These are phyloP conservation scores for Drosophila diplacantha DNA, from an alignment of 2,888 invertebrate genomes.

Conservation along the genomic window DNA sequence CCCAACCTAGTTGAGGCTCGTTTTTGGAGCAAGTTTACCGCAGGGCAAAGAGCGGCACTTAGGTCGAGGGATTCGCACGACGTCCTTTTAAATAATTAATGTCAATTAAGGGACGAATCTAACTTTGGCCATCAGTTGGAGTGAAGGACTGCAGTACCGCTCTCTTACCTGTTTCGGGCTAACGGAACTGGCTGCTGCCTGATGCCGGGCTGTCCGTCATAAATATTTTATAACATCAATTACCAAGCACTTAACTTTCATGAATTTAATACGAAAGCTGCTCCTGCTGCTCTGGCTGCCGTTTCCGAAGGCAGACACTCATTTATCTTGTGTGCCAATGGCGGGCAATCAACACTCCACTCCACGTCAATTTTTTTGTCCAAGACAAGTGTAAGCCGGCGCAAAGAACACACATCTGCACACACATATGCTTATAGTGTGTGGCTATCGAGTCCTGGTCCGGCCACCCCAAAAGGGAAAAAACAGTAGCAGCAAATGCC, in stretches of 20 bases:
- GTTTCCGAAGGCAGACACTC: constrained; percentile 43
- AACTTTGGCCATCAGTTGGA: constrained; percentile 60
- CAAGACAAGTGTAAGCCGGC: constrained; percentile 68
- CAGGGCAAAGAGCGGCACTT: constrained; percentile 42
- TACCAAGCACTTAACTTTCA: constrained; percentile 78
- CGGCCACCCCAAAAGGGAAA: constrained; percentile 36
- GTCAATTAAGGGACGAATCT: constrained; percentile 72
- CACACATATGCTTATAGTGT: constrained; percentile 25
- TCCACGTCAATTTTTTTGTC: constrained; percentile 23
- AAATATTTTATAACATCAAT: constrained; percentile 78
- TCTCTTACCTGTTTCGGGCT: constrained; percentile 41
- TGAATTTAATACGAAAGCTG: constrained; percentile 74
- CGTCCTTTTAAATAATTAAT: constrained; percentile 76
- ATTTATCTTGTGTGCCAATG: constrained; percentile 66
- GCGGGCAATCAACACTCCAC: constrained; percentile 66
- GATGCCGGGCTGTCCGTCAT: constrained; percentile 69
- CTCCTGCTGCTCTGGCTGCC: constrained; percentile 25
- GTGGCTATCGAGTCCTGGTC: constrained; percentile 12
- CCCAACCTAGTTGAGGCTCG: constrained; percentile 13
- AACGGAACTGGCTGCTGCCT: constrained; percentile 30
- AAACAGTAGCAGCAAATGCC: constrained; percentile 39
- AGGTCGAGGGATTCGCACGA: constrained; percentile 42
- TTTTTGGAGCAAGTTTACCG: constrained; percentile 3
- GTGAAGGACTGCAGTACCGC: constrained; percentile 14
- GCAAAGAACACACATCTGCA: constrained; percentile 37